Percentiles rank a stretch among this genome's conserved stretches.
Evolutionary conservation across 2,888 invertebrate species (phyloP).

Genomic region (Trisateles emortualis): DNA sequence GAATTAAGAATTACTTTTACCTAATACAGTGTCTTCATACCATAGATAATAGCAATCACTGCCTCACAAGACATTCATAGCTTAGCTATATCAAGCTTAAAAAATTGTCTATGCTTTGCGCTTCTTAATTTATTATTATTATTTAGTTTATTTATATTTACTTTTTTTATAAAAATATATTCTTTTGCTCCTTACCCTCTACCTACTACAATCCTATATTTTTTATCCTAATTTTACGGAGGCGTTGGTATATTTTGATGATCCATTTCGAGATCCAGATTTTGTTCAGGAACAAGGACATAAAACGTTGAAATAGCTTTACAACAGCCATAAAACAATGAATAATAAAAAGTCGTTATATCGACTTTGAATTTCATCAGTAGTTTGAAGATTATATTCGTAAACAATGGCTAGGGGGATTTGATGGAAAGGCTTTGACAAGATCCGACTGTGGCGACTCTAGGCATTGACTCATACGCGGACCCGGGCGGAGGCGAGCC

Average conservation of each 20-base stretch:
- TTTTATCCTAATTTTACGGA: constrained; percentile 59
- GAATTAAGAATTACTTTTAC: constrained; percentile 40
- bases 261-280: constrained; percentile 43
- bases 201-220: constrained; percentile 60
- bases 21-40: constrained; percentile 57
- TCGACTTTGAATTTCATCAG: constrained; percentile 23
- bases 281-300: constrained; percentile 44
- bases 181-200: constrained; percentile 70
- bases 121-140: constrained; percentile 76
- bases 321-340: constrained; percentile 42
- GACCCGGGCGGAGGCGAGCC: constrained; percentile 82
- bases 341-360: constrained; percentile 27
- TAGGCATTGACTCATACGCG: constrained; percentile 82
- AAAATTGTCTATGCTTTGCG: constrained; percentile 79
- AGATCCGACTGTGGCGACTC: constrained; percentile 51
- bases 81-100: constrained; percentile 81
- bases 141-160: constrained; percentile 64
- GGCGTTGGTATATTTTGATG: constrained; percentile 54
- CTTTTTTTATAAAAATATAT: constrained; percentile 57
- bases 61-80: constrained; percentile 87
- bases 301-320: constrained; percentile 54
- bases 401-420: constrained; percentile 15
- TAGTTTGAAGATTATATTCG: constrained; percentile 11
- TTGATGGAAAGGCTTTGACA: constrained; percentile 34
- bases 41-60: constrained; percentile 83